A percentile compares a stretch with the other conserved stretches of the same genome.
These are phyloP conservation scores for Morus bassanus DNA, from an alignment of 2,797 vertebrate species.

Conservation along the genomic window DNA sequence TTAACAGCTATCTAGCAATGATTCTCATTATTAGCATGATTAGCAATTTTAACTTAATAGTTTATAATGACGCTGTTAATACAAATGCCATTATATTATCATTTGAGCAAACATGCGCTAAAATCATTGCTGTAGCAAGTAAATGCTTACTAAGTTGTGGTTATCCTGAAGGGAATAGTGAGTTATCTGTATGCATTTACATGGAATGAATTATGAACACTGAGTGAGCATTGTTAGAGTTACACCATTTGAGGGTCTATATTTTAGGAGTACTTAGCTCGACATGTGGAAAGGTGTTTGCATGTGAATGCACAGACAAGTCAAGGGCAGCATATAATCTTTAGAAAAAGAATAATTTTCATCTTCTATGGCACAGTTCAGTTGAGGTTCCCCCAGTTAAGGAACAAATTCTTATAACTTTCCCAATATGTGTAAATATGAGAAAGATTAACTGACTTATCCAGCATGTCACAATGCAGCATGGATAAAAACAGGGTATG, in stretches of 20 bases:
- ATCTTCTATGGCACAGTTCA: neutral
- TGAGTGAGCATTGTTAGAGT: neutral
- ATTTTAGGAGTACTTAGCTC: neutral
- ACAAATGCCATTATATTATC: slow-evolving; percentile 16
- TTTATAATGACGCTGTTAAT: slow-evolving; percentile 11
- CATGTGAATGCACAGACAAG: neutral
- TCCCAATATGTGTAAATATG: neutral
- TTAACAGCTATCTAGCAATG: neutral
- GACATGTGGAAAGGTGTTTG: neutral
- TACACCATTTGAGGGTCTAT: neutral
- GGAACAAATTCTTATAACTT: neutral
- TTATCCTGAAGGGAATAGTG: neutral
- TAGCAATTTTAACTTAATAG: neutral
- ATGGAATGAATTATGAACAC: neutral
- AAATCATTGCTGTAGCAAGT: neutral
- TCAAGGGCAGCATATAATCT: neutral
- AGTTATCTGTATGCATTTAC: neutral
- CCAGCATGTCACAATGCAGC: neutral
- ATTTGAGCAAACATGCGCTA: neutral
- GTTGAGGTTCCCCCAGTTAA: neutral
- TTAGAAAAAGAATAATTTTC: neutral
- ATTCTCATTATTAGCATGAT: slow-evolving; percentile 24
- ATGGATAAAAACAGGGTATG: neutral
- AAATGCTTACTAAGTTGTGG: neutral
- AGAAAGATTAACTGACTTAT: neutral